Evolutionary conservation across 1,140 invertebrate genomes (phyloP).

Genomic region (Aporrectodea caliginosa): DNA sequence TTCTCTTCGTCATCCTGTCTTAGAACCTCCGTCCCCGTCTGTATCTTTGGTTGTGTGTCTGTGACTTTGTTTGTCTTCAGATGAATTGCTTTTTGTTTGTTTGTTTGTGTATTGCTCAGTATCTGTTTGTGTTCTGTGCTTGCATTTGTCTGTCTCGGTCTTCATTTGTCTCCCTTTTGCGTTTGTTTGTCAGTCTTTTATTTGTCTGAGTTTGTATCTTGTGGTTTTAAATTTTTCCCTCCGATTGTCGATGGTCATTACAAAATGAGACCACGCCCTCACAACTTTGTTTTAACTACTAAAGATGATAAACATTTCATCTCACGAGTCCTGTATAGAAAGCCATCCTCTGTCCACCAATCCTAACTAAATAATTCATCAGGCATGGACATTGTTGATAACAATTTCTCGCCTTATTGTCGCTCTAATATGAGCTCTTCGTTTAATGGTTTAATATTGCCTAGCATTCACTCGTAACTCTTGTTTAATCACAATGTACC

Average conservation of each 20-base stretch:
- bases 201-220: background rate
- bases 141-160: background rate
- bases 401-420: no score
- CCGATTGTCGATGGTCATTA: background rate
- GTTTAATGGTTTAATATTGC: no score
- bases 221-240: no score
- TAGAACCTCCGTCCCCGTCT: background rate
- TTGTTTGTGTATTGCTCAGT: no score
- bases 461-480: no score
- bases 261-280: background rate
- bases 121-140: background rate
- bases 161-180: background rate
- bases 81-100: background rate
- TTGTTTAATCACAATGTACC: no score
- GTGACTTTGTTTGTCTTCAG: background rate
- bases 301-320: background rate
- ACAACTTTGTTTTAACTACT: no score
- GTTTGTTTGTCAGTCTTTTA: background rate
- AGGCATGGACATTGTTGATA: no score
- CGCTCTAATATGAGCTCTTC: no score
- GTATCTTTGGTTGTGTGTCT: background rate
- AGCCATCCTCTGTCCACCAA: background rate
- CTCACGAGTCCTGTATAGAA: background rate
- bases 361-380: no score
- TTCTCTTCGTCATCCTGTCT: background rate